Evolutionary conservation across 53 echinoderm and acorn worm genomes (phyloP), one percentile per base, ranked within the genome.

Genomic region (Astropecten irregularis): DNA sequence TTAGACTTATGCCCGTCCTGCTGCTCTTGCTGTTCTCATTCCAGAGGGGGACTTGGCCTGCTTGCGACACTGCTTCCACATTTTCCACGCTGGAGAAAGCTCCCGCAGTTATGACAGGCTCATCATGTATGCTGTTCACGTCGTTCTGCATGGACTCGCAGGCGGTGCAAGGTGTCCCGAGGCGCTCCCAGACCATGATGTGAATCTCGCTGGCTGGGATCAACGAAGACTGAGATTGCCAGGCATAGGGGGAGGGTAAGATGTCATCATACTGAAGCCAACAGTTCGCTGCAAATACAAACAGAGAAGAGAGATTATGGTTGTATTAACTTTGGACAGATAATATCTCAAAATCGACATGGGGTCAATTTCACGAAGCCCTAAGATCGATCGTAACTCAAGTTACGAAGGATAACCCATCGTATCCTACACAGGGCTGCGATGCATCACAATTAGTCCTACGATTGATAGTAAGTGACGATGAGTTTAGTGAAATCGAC

Each of bases 251-350:
- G 4, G 91, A 65, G 9, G 82, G 68, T 42, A 83, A 62, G 20
- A 99, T 59, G 83, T 95, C 99, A 88, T 99, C 92, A 37, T 90
- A 95, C 74, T 99, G 66, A 33, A 99, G 55, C 99, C 99, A 99
- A 33, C 83, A 25, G 55, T 92, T 86, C 34, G 91, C 97, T 96
- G 83, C 40, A 29, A 64, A 83, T 44, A 46, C 39, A 81, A 46
- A 26, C 5, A 77, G 23, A 31, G n/a, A 56, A 40, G 52, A 67
- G 10, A 81, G 21, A 23, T 28, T n/a, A n/a, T n/a, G n/a, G n/a
- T n/a, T n/a, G n/a, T n/a, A n/a, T n/a, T n/a, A n/a, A n/a, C n/a
- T n/a, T n/a, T n/a, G n/a, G n/a, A n/a, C n/a, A n/a, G n/a, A n/a
- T n/a, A n/a, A n/a, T n/a, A n/a, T n/a, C n/a, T n/a, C n/a, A n/a